These are phyloP conservation scores for Meloidogyne exigua DNA, from an alignment of 1,140 invertebrate species.

Conservation along the genomic window DNA sequence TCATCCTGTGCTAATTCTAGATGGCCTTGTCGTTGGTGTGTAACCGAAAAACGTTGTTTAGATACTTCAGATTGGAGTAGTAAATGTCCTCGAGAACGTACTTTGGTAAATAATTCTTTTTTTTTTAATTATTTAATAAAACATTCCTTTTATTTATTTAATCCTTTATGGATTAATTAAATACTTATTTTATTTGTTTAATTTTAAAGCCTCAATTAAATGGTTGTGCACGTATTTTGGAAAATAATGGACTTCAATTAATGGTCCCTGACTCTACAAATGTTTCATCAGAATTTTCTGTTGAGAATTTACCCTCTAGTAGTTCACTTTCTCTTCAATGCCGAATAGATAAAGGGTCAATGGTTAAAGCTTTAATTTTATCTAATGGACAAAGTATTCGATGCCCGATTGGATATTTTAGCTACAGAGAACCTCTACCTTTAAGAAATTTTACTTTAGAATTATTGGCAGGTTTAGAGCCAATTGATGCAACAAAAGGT, in stretches of 20 bases:
- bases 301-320: slow-evolving; percentile 35
- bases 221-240: background rate
- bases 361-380: slow-evolving; percentile 16
- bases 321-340: background rate
- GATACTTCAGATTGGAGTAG: slow-evolving; percentile 5
- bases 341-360: background rate
- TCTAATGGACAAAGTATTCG: slow-evolving; percentile 13
- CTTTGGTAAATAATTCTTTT: background rate
- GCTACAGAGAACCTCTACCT: slow-evolving; percentile 8
- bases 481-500: slow-evolving; percentile 48
- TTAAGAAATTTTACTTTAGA: slow-evolving; percentile 45
- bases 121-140: background rate
- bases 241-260: slow-evolving; percentile 27
- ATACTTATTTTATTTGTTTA: background rate
- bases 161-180: background rate
- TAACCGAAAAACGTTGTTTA: slow-evolving; percentile 25
- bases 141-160: too few species aligned
- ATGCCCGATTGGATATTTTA: slow-evolving; percentile 29
- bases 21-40: slow-evolving; percentile 56
- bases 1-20: slow-evolving; percentile 48
- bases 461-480: slow-evolving; percentile 35
- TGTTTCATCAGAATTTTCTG: slow-evolving; percentile 38
- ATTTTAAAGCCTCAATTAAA: background rate
- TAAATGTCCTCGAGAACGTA: slow-evolving; percentile 16
- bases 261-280: slow-evolving; percentile 45